Evolutionary conservation across 2,797 vertebrate genomes (phyloP).

Genomic region (Columba guinea): DNA sequence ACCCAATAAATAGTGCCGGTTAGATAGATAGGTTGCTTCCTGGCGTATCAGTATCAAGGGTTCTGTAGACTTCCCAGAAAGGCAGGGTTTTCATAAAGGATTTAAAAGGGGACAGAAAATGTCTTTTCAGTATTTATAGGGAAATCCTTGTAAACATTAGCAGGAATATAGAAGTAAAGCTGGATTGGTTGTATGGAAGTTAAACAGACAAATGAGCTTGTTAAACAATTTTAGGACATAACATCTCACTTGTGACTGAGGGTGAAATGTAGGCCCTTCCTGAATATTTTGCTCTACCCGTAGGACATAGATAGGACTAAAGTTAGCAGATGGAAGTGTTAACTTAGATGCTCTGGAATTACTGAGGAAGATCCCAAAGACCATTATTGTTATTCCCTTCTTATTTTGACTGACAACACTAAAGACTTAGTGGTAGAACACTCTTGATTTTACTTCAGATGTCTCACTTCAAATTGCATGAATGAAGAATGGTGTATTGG

Average conservation of each 20-base stretch:
- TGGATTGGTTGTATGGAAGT: background rate
- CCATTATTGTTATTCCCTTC: background rate
- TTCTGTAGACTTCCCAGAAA: background rate
- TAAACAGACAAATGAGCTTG: background rate
- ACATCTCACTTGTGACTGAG: background rate
- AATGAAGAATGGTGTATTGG: background rate
- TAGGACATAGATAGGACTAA: background rate
- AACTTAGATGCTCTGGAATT: background rate
- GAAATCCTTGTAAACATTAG: background rate
- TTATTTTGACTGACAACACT: background rate
- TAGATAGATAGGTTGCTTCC: slow-evolving; percentile 8
- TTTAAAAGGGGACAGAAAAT: background rate
- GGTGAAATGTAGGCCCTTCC: background rate
- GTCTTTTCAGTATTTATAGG: background rate
- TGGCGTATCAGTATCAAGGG: background rate
- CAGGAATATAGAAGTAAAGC: background rate
- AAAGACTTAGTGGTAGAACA: background rate
- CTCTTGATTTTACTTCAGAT: background rate
- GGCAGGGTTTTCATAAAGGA: background rate
- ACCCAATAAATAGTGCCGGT: background rate
- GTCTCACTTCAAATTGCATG: background rate
- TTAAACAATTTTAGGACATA: background rate
- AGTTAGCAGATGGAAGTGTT: background rate
- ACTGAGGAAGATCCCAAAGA: background rate
- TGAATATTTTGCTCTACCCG: background rate